These are phyloP conservation scores for Montipora cactus DNA, from an alignment of 64 coral and sea anemone genomes.

Conservation along the genomic window DNA sequence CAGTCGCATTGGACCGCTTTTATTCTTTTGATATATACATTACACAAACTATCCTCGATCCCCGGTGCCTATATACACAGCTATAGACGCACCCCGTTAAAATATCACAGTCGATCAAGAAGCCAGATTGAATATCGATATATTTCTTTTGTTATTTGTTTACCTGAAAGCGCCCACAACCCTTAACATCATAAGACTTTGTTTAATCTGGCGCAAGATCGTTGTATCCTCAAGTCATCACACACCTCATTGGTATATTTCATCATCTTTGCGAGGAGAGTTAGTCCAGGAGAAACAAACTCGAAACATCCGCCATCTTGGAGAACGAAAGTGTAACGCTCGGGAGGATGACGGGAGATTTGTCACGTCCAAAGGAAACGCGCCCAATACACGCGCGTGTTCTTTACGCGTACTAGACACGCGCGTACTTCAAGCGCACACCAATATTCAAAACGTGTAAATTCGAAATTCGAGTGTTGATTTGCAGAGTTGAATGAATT, in stretches of 20 bases:
- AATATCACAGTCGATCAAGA: neutral
- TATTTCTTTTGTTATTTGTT: neutral
- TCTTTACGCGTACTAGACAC: too few relatives aligned
- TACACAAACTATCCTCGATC: neutral
- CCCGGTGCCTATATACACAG: neutral
- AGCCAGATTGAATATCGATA: too few relatives aligned
- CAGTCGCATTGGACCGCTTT: neutral
- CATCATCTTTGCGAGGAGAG: slow-evolving; percentile 13
- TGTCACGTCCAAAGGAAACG: neutral
- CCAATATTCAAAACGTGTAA: too few relatives aligned
- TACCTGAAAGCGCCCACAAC: slow-evolving; percentile 15
- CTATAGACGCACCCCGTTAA: neutral
- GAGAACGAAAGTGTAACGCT: neutral
- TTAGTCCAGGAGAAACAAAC: neutral
- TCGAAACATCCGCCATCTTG: slow-evolving; percentile 21
- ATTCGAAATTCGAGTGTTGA: too few relatives aligned
- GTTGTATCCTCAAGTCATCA: neutral
- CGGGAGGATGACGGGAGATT: neutral
- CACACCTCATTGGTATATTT: neutral
- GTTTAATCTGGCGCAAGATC: neutral
- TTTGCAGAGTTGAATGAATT: too few relatives aligned
- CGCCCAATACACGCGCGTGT: too few relatives aligned
- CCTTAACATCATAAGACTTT: slow-evolving; percentile 8
- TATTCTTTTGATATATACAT: neutral
- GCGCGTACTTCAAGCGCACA: too few relatives aligned